Conservation (phyloP, 2,888 invertebrate genomes). For the Noctuana brunneofusca region DNA sequence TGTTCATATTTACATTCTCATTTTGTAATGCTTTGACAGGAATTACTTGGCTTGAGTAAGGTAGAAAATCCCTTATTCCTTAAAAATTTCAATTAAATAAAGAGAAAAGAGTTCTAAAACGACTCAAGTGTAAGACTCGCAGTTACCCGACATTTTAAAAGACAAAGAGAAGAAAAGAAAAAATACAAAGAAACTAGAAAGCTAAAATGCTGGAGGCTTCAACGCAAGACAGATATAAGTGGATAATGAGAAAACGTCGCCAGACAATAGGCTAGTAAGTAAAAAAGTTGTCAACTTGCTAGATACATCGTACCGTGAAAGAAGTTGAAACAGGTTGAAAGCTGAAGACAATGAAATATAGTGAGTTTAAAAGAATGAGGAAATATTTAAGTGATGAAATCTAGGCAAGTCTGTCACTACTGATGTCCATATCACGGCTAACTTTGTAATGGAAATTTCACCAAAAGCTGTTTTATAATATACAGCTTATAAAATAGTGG, state of each 20-base stretch:
- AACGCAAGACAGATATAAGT: conserved; percentile 18
- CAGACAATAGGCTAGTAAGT: conserved; percentile 18
- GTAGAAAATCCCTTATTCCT: background rate
- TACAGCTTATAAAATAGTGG: too few species aligned
- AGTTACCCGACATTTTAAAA: conserved; percentile 12
- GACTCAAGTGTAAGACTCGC: conserved; percentile 8
- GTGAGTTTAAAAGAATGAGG: background rate
- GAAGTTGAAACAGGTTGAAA: conserved; percentile 1
- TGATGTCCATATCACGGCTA: too few species aligned
- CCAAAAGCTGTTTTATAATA: too few species aligned
- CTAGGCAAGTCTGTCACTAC: too few species aligned
- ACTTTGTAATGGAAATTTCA: too few species aligned
- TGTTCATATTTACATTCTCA: too few species aligned
- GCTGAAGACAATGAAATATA: background rate
- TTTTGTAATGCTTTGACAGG: background rate
- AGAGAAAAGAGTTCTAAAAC: conserved; percentile 5
- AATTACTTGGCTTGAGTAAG: background rate
- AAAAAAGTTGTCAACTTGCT: conserved; percentile 9
- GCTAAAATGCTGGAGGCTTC: conserved; percentile 12
- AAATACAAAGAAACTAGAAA: conserved; percentile 15
- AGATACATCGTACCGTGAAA: conserved; percentile 14
- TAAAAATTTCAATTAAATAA: background rate
- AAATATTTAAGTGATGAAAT: background rate
- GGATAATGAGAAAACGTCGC: conserved; percentile 27
- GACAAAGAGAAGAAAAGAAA: conserved; percentile 18